Conservation (phyloP, 2,797 vertebrate genomes). For the Serranus cabrilla region DNA sequence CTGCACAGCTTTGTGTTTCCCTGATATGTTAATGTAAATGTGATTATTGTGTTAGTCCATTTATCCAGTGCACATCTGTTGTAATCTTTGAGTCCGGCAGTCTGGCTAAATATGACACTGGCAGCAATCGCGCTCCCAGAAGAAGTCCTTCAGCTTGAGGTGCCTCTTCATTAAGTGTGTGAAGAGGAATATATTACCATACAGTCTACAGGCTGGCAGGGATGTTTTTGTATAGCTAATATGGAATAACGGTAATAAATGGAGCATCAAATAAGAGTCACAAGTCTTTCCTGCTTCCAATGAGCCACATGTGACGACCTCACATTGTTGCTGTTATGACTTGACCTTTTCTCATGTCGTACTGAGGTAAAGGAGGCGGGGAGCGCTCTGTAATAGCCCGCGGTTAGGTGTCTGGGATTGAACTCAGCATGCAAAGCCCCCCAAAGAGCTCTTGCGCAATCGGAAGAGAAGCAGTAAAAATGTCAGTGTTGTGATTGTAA, state of each 20-base stretch:
- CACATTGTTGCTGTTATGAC: not conserved
- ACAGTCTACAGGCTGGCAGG: slow-evolving; percentile 3
- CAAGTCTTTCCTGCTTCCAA: not conserved
- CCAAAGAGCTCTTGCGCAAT: not conserved
- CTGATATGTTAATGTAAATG: not conserved
- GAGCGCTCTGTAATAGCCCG: not conserved
- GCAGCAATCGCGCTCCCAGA: not conserved
- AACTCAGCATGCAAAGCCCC: slow-evolving; percentile 12
- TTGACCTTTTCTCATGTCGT: slow-evolving; percentile 29
- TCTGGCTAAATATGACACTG: slow-evolving; percentile 1
- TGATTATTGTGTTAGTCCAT: not conserved
- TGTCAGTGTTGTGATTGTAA: slow-evolving; percentile 8
- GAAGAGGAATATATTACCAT: slow-evolving; percentile 9
- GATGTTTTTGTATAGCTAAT: not conserved
- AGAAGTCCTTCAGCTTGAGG: slow-evolving; percentile 5
- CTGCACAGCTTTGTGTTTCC: not conserved
- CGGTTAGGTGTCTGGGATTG: not conserved
- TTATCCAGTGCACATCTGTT: slow-evolving; percentile 33
- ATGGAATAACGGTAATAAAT: not conserved
- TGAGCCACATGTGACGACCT: not conserved
- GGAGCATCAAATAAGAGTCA: not conserved
- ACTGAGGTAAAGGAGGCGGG: slow-evolving; percentile 5
- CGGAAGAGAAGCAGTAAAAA: slow-evolving; percentile 4
- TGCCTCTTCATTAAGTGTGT: slow-evolving; percentile 20
- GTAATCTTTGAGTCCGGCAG: not conserved